Conservation (phyloP, 2,113 vertebrate species). For the Tetraodon nigroviridis region DNA sequence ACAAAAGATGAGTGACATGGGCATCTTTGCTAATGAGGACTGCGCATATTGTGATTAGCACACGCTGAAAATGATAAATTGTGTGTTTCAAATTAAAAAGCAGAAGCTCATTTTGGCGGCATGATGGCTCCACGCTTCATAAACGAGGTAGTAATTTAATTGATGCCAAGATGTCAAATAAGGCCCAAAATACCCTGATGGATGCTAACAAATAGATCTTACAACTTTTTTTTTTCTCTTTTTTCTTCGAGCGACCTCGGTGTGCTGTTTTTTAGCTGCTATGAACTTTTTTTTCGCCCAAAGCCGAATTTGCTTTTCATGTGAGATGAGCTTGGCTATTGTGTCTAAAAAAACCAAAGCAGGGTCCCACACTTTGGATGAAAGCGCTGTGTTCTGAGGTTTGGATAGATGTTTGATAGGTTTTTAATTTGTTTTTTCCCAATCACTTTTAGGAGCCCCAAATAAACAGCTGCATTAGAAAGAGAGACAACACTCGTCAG, state of each 20-base stretch:
- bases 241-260: no score
- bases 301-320: neutral
- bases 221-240: no score
- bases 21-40: neutral
- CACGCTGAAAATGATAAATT: no score
- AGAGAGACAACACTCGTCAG: conserved; percentile 10
- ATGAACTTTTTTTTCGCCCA: neutral
- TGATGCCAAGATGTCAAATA: no score
- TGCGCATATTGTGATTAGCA: no score
- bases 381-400: no score
- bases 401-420: no score
- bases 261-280: no score
- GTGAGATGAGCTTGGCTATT: neutral
- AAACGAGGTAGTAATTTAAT: no score
- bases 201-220: no score
- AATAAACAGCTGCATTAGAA: conserved; percentile 35
- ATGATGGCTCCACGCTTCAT: neutral
- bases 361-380: conserved; percentile 3
- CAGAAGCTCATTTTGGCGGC: neutral
- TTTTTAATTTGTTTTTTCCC: neutral
- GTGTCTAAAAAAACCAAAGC: conserved; percentile 5
- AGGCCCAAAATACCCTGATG: no score
- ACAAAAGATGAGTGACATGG: neutral
- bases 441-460: conserved; percentile 8
- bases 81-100: neutral